These are phyloP conservation scores for Galerucella nymphaeae DNA, from an alignment of 2,888 invertebrate genomes.

Conservation along the genomic window DNA sequence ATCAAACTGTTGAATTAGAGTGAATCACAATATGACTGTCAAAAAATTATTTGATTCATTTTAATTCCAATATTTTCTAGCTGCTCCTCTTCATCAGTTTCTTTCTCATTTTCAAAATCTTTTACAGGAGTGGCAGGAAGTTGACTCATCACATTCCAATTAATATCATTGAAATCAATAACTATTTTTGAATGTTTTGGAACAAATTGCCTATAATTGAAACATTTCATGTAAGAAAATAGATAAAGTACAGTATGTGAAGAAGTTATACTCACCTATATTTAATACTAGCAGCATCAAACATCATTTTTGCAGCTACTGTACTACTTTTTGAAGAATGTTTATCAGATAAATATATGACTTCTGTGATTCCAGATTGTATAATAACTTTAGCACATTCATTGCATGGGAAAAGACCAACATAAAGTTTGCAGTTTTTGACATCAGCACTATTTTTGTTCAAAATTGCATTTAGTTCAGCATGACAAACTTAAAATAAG, in stretches of 20 bases:
- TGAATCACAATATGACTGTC: neutral
- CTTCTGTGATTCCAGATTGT: constrained; percentile 86
- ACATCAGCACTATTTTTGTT: constrained; percentile 87
- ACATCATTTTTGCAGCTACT: constrained; percentile 83
- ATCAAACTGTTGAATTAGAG: too few species aligned
- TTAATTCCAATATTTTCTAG: neutral
- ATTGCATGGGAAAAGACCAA: constrained; percentile 94
- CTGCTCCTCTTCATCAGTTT: neutral
- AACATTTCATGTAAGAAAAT: constrained; percentile 4
- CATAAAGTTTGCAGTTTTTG: constrained; percentile 85
- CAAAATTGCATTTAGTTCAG: constrained; percentile 96
- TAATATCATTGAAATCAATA: constrained; percentile 75
- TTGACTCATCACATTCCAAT: constrained; percentile 69
- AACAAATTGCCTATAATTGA: constrained; percentile 70
- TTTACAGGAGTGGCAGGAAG: constrained; percentile 62
- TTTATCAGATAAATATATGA: constrained; percentile 87
- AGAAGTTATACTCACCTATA: constrained; percentile 73
- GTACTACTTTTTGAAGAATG: constrained; percentile 75
- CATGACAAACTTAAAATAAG: constrained; percentile 87
- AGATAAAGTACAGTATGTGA: too few species aligned
- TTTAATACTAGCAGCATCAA: constrained; percentile 79
- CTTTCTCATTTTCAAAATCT: neutral
- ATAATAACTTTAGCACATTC: constrained; percentile 98
- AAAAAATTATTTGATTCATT: neutral
- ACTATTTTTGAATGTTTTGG: constrained; percentile 73